Base-by-base conservation (phyloP, 2,888 invertebrate species). In the Megalurothrips usitatus region DNA sequence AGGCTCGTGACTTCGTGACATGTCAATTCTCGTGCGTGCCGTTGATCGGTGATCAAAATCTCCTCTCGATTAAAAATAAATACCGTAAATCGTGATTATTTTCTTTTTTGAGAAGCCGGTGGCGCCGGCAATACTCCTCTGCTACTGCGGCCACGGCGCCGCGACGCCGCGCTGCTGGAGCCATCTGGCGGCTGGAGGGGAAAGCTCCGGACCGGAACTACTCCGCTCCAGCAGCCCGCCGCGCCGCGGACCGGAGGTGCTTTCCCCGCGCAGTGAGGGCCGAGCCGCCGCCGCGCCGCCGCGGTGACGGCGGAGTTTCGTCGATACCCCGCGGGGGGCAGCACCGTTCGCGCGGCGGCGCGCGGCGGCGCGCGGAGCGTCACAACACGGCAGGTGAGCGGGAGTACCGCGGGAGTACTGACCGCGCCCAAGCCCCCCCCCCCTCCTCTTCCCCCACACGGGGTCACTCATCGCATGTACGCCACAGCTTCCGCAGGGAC, bases 201-300 rank as follows among this genome's bases (percentile, higher is more conserved):
- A 17, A 78, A 63, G 43, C 26, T 19, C 47, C 34, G 19, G n/a
- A 43, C 63, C n/a, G 75, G 68, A 48, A 11, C 47, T 78, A 81
- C 34, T 48, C 75, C 58, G 23, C 47, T 47, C 58, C 58, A n/a
- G 80, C 34, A 43, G 34, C 34, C 34, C 6, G 34, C 3, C 2
- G 3, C 34, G 34, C 3, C 3, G 34, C 34, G 6, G 34, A 43
- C 34, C 34, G 34, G 34, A 43, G 34, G 3, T 6, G 34, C 58
- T 80, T 80, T 68, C 49, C 48, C 78, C 79, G 79, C 79, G 68
- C 34, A 43, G 43, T 48, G 81, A 78, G 68, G 79, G 63, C 58
- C 79, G 79, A 52, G 68, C 19, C 63, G 14, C 6, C 68, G 3
- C n/a, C 11, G 23, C 23, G 23, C 68, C 19, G 68, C 23, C 11